These are phyloP conservation scores for Octodon degus DNA, from an alignment of 2,113 vertebrate species.

Conservation along the genomic window DNA sequence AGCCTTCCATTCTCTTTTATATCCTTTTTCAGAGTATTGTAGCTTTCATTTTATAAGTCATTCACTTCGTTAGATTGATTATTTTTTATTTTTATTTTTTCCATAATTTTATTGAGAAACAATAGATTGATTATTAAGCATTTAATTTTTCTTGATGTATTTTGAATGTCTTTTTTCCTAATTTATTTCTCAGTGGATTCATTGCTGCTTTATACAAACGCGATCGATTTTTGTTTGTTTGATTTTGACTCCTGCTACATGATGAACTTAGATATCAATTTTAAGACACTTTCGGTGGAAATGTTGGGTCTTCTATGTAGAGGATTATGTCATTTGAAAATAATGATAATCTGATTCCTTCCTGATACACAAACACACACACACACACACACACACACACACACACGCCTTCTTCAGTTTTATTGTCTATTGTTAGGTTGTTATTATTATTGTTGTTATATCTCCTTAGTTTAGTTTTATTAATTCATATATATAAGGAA, in stretches of 20 bases:
- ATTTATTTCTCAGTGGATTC: background rate
- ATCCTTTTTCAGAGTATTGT: background rate
- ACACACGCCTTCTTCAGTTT: background rate
- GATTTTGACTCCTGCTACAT: background rate
- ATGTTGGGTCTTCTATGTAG: background rate
- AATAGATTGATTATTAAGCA: background rate
- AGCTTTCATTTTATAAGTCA: background rate
- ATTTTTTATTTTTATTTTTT: no score
- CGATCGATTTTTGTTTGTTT: background rate
- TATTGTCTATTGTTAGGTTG: background rate
- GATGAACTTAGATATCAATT: background rate
- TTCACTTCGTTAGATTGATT: background rate
- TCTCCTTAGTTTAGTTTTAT: background rate
- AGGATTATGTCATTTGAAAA: background rate
- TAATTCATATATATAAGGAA: background rate
- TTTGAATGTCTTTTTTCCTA: background rate
- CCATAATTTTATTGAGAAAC: no score
- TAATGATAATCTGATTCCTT: background rate
- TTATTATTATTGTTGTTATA: background rate
- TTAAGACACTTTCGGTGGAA: background rate
- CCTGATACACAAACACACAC: no score
- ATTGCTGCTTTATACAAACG: background rate
- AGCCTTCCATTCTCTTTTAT: background rate
- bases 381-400: no score
- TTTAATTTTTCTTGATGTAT: background rate